These are phyloP conservation scores for Entomyzon cyanotis DNA, from an alignment of 2,113 vertebrate species.

Conservation along the genomic window DNA sequence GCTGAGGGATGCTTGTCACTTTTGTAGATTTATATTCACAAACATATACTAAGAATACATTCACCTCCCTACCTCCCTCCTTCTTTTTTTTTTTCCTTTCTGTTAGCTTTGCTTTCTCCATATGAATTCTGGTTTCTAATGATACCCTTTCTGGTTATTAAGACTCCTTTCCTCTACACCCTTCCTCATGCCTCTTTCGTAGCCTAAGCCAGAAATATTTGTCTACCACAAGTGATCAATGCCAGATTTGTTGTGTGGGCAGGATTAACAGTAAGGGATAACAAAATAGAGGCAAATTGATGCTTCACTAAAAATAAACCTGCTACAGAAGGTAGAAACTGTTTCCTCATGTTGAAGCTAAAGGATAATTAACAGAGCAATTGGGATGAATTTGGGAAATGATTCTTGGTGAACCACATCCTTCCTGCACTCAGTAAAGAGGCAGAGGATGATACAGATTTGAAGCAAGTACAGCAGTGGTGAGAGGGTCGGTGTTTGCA, in stretches of 20 bases:
- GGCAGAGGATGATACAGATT: neutral
- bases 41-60: neutral
- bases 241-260: conserved; percentile 59
- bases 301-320: conserved; percentile 60
- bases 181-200: neutral
- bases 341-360: conserved; percentile 53
- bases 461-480: neutral
- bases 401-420: conserved; percentile 69
- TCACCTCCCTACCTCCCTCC: rapidly evolving
- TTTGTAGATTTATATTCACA: neutral
- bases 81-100: neutral
- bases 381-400: conserved; percentile 61
- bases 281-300: conserved; percentile 29
- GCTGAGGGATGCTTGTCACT: neutral
- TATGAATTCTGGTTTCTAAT: neutral
- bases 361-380: conserved; percentile 63
- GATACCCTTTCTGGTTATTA: neutral
- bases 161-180: neutral
- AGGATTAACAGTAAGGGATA: conserved; percentile 19
- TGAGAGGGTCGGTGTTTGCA: neutral
- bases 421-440: conserved; percentile 27
- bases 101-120: neutral
- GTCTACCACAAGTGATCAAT: conserved; percentile 38
- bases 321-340: conserved; percentile 60
- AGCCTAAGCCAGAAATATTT: conserved; percentile 20